Conservation (phyloP, 2,888 invertebrate genomes). For the Andrena praecox region DNA sequence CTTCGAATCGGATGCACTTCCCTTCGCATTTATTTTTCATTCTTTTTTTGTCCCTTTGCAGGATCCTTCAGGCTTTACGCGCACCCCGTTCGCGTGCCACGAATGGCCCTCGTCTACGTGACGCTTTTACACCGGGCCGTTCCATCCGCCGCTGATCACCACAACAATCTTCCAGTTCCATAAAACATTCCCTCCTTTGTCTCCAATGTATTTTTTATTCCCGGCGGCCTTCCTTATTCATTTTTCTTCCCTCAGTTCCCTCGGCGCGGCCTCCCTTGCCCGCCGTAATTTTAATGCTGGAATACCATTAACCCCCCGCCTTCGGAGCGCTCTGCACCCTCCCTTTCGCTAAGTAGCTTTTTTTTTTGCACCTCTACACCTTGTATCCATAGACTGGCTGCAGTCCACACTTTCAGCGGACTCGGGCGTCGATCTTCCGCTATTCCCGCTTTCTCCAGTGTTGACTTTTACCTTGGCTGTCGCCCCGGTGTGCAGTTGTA, state of each 20-base stretch:
- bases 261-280: slow-evolving; percentile 25
- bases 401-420: not conserved
- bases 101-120: slow-evolving; percentile 38
- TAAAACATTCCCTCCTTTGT: slow-evolving; percentile 56
- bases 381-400: not conserved
- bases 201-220: slow-evolving; percentile 60
- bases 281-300: slow-evolving; percentile 57
- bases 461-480: not conserved
- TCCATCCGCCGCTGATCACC: slow-evolving; percentile 45
- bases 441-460: not conserved
- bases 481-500: not conserved
- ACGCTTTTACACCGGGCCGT: slow-evolving; percentile 36
- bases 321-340: slow-evolving; percentile 12
- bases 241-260: slow-evolving; percentile 42
- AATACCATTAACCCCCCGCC: slow-evolving; percentile 67
- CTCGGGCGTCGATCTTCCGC: not conserved
- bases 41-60: not conserved
- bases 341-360: slow-evolving; percentile 35
- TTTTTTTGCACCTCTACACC: slow-evolving; percentile 21
- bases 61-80: slow-evolving; percentile 52
- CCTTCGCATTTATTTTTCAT: not conserved
- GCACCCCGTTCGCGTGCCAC: slow-evolving; percentile 8
- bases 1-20: slow-evolving; percentile 18
- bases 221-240: slow-evolving; percentile 55
- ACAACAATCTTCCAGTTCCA: slow-evolving; percentile 56